Evolutionary conservation across 2,888 invertebrate genomes (phyloP), one percentile per base, ranked within the genome.

Genomic region (Pachycephus smyrnensis): DNA sequence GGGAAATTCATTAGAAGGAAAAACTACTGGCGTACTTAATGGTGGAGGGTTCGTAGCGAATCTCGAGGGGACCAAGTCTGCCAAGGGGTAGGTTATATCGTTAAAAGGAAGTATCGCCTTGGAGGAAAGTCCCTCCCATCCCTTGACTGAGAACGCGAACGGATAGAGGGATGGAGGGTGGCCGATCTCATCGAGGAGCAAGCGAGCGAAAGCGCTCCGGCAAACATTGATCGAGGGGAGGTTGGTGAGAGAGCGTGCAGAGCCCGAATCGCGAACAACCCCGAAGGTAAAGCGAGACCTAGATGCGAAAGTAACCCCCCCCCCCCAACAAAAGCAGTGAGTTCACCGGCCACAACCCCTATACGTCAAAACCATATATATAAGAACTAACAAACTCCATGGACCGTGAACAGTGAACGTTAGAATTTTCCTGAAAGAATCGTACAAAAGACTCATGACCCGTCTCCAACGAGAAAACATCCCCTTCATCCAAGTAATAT

Each of bases 171-270:
- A 9, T 40, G 40, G 40, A 40, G 40, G 71, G 32, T 11, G 71
- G 71, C 71, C 71, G 71, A 71, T 71, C 15, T 71, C 71, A 71
- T 71, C 71, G 71, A 71, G 31, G 71, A 71, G 31, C 71, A 32
- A 71, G 31, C 71, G 71, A 71, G 31, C 71, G 71, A 71, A 71
- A 30, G 71, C 71, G 71, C 75, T 77, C 77, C 40, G n/a, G 78
- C 78, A 77, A 79, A 77, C 75, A 76, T 76, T 73, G 77, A 76
- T 78, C 69, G 76, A 74, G 76, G 76, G 71, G 73, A 69, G 30
- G 77, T 37, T 71, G 15, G 36, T 23, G 74, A 32, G 30, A 23
- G 68, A 32, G 68, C 73, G 78, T 76, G 73, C 69, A 36, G 69
- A 78, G 68, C 73, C 75, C 76, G 73, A 32, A 68, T 37, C 40